Evolutionary conservation across 2,888 invertebrate species (phyloP), one percentile per base, ranked within the genome.

Genomic region (Polydrusus cervinus): DNA sequence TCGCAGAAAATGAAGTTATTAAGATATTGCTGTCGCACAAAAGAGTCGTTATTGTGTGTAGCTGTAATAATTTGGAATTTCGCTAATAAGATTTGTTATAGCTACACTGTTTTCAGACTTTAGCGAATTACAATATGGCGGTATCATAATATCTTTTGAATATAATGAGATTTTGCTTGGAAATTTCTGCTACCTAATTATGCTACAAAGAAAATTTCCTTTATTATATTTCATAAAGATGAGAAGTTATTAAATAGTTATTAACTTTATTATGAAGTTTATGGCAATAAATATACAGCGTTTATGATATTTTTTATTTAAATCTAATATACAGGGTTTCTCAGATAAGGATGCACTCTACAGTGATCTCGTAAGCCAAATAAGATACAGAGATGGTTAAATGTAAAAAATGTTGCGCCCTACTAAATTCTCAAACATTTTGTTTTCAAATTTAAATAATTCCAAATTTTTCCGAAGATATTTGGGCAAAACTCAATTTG

Each of bases 1-100:
- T 78, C 78, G 84, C 81, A 80, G 82, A 83, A 85, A 85, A 86
- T 84, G 83, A 84, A 85, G 84, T 85, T 86, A 85, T 82, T 81
- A 84, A 84, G 83, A 84, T 83, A 81, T 83, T 74, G 79, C 79
- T 79, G 77, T 78, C 79, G 82, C 57, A 83, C 70, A 74, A 84
- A 83, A 82, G 80, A 81, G 80, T 79, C 80, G 79, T 80, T 79
- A 81, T 83, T 82, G 81, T 82, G 81, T 81, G 79, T 81, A 84
- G 85, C 84, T 83, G 85, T 82, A 84, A 85, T 85, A 85, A 85
- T 84, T 84, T 79, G 79, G 79, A 84, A 83, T 85, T 83, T 82
- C 79, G 74, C 79, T 83, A 84, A 85, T 84, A 80, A 82, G 81
- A 83, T 85, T 84, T 83, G 78, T 80, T 81, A 74, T 70, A 69